Evolutionary conservation across 2,888 invertebrate genomes (phyloP), one percentile per base, ranked within the genome.

Genomic region (Pheosia gnoma): DNA sequence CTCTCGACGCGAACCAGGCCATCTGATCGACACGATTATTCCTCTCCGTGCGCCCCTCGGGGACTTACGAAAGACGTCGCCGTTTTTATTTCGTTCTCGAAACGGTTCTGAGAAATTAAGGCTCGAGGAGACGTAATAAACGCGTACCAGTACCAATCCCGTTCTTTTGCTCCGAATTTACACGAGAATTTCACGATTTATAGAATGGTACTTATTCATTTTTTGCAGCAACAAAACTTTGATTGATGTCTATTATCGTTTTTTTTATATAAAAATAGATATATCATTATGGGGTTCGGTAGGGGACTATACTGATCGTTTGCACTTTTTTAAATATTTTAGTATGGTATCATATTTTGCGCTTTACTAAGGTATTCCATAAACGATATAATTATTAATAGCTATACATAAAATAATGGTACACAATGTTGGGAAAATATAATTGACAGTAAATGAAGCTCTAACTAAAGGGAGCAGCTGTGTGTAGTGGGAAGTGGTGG

Each of bases 1-100:
- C 85, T 74, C 85, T 87, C 66, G 65, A 65, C 68, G 65, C 62
- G 74, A 88, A 86, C 81, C 84, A 81, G 88, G 87, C 74, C 86
- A 83, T 84, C 83, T 76, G 82, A 86, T 85, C 80, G 77, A 78
- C 76, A 72, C 77, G 74, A 78, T 78, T 77, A 80, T 72, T 74
- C 60, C 66, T 67, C 68, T 68, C 66, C 67, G 60, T 59, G 59
- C 58, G 60, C 58, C 68, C 68, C 68, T 70, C 49, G 59, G 59
- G 68, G 59, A 61, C 69, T 71, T 69, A 69, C 66, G 68, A 75
- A 66, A 66, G 58, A 59, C 68, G 66, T 64, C 62, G 66, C 63
- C 66, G 60, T 70, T 68, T 75, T 74, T 66, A 74, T 68, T 68
- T 66, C 59, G 58, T 60, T 59, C 60, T 61, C 55, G 58, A 67